Conservation (phyloP, 2,888 invertebrate genomes). For the Pseudococcus jackbeardsleyi region DNA sequence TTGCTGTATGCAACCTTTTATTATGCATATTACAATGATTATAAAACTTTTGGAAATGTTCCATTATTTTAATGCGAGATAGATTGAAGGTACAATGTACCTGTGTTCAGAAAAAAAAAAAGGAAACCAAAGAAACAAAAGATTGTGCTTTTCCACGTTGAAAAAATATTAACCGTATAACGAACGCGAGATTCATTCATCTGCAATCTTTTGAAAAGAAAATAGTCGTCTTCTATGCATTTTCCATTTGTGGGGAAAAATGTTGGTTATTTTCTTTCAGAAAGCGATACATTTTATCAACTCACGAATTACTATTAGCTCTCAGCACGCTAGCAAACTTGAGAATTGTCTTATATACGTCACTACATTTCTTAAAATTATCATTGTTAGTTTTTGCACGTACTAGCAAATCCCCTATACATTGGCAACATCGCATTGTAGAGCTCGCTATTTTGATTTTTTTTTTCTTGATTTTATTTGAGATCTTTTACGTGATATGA, state of each 20-base stretch:
- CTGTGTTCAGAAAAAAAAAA: background rate
- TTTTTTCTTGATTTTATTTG: conserved; percentile 56
- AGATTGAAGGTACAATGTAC: background rate
- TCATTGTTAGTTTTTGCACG: conserved; percentile 58
- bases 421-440: conserved; percentile 59
- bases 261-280: conserved; percentile 44
- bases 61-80: background rate
- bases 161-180: background rate
- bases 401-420: conserved; percentile 55
- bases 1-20: background rate
- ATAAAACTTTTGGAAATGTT: background rate
- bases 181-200: background rate
- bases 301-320: conserved; percentile 58
- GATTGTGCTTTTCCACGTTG: background rate
- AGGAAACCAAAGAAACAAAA: background rate
- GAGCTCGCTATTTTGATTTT: conserved; percentile 50
- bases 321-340: conserved; percentile 59
- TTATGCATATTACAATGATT: background rate
- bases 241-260: conserved; percentile 20
- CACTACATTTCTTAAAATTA: conserved; percentile 56
- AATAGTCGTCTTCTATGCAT: background rate
- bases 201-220: conserved; percentile 26
- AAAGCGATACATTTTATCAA: conserved; percentile 52
- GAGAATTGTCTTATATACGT: conserved; percentile 50
- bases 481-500: conserved; percentile 60